These are phyloP conservation scores for Orthonevra nobilis DNA, from an alignment of 2,888 invertebrate species.

Conservation along the genomic window DNA sequence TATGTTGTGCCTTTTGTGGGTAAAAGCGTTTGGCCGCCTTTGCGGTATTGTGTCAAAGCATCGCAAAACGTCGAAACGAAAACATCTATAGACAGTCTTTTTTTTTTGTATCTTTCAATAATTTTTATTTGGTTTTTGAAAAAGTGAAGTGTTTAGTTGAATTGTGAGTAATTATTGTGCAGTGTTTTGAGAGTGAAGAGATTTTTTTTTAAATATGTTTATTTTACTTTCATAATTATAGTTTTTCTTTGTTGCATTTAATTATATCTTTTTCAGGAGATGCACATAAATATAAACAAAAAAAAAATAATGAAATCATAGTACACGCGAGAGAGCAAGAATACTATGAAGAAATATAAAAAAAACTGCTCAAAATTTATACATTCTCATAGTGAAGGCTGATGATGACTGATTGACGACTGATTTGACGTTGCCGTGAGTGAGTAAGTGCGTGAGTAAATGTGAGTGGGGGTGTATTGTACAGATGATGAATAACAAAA, in stretches of 20 bases:
- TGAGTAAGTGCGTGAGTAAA: conserved; percentile 52
- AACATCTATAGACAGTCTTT: conserved; percentile 75
- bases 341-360: not conserved
- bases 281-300: conserved; percentile 25
- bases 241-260: not conserved
- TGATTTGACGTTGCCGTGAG: conserved; percentile 59
- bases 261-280: not conserved
- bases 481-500: conserved; percentile 64
- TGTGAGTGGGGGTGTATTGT: conserved; percentile 55
- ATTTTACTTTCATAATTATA: not conserved
- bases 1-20: conserved; percentile 38
- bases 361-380: conserved; percentile 26
- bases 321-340: conserved; percentile 3
- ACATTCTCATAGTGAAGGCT: conserved; percentile 56
- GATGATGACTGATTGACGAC: conserved; percentile 66
- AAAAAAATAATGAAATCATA: conserved; percentile 23
- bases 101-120: not conserved
- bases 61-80: conserved; percentile 81
- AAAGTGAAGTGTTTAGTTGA: not conserved
- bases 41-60: conserved; percentile 79
- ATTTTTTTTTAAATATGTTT: not conserved
- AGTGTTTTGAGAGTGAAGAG: conserved; percentile 1
- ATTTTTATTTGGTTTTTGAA: too few relatives aligned
- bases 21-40: conserved; percentile 71
- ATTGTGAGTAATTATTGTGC: not conserved